phyloP scores from a whole-genome alignment of 2,888 invertebrate genomes.

The Spisula solida region DNA sequence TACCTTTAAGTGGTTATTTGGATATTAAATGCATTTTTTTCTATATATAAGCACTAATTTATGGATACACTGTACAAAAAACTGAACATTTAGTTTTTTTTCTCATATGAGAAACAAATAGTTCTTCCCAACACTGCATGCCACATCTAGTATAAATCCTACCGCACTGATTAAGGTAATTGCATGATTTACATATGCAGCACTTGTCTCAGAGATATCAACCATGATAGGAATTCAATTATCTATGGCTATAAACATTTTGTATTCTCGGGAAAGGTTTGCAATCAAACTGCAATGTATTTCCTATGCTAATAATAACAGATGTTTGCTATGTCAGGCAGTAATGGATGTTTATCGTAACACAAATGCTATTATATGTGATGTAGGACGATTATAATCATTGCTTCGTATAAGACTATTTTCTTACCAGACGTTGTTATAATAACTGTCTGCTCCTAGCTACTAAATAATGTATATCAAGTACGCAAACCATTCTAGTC shows the following conservation, averaged over 20 bases:
- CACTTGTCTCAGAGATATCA: background rate
- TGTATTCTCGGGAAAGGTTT: background rate
- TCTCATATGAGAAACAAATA: too few species aligned
- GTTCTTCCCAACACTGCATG: background rate
- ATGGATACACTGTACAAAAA: too few species aligned
- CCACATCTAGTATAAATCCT: background rate
- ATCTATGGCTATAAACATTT: background rate
- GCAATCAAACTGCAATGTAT: background rate
- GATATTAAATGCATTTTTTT: too few species aligned
- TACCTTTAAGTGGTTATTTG: too few species aligned
- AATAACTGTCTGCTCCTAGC: conserved; percentile 3
- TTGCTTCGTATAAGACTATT: background rate
- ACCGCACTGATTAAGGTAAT: background rate
- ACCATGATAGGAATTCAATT: background rate
- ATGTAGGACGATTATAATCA: background rate
- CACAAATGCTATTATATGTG: background rate
- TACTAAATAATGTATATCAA: conserved; percentile 30
- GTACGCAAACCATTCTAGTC: background rate
- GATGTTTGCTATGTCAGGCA: conserved; percentile 22
- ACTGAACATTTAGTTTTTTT: too few species aligned
- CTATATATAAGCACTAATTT: too few species aligned
- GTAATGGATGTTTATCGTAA: conserved; percentile 2
- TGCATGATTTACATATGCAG: background rate
- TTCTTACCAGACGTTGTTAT: background rate
- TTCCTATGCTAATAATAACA: background rate